Base-by-base conservation (phyloP, 2,888 invertebrate species). In the Arrhopalites spinosus region DNA sequence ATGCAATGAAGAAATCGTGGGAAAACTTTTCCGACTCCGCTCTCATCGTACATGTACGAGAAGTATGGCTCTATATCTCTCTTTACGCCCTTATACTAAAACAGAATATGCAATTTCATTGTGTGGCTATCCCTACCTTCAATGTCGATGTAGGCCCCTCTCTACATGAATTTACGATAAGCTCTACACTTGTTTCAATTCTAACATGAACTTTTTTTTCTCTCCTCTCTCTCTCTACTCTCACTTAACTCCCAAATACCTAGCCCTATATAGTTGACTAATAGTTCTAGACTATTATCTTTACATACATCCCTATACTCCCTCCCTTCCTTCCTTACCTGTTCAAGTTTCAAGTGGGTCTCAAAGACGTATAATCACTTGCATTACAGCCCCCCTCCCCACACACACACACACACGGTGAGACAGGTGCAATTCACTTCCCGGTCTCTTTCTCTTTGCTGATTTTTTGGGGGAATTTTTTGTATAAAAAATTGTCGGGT, bases 41-140 rank as follows among this genome's bases (percentile, higher is more conserved):
- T 36, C 59, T 25, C 59, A 59, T 25, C 36, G 36, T 36, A 36
- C 36, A 36, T 36, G 11, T 11, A 53, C 8, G 50, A 5, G 20
- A n/a, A 17, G 20, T 53, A n/a, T 53, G 20, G 8, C 53, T 20
- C 53, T 53, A 20, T 53, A 3, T 20, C n/a, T 53, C 53, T 53
- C 53, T 53, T 20, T 59, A 1, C 27, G 13, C 15, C 66, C 77
- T 61, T 73, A 73, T 77, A 77, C 73, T 20, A 11, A 53, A 23
- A 53, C 1, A 59, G 59, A 59, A 59, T 59, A 59, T 59, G 59
- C 59, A 59, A 25, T 59, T 59, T 59, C 59, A 59, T 59, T 59
- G 23, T 25, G 27, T 59, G 25, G 25, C 13, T 25, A 59, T 27
- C 23, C 59, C 13, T 25, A 59, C 25, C 23, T 25, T 25, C 25